Conservation (phyloP, 2,888 invertebrate genomes). For the Ptychoptera contaminata region DNA sequence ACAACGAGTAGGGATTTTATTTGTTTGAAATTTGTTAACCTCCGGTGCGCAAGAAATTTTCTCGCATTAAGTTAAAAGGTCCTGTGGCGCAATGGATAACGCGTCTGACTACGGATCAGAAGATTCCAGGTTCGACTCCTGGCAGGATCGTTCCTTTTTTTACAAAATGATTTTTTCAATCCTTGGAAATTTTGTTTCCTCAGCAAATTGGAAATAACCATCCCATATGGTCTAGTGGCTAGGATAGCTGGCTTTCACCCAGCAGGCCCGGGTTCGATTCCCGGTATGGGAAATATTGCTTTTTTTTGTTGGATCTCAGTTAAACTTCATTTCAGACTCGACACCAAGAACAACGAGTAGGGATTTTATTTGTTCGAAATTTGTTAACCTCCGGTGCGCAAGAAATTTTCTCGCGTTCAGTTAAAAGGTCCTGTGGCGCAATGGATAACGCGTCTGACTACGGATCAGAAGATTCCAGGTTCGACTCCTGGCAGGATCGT, state of each 20-base stretch:
- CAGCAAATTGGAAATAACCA: too few species aligned
- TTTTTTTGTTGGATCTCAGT: too few species aligned
- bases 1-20: too few species aligned
- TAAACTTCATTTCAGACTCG: not conserved
- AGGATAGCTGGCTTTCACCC: conserved; percentile 6
- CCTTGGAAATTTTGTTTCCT: too few species aligned
- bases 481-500: conserved; percentile 3
- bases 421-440: not conserved
- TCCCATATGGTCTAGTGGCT: conserved; percentile 9
- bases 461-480: conserved; percentile 6
- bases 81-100: conserved; percentile 3
- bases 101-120: conserved; percentile 6
- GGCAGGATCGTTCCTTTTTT: not conserved
- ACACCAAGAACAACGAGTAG: not conserved
- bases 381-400: too few species aligned
- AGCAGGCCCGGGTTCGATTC: conserved; percentile 6
- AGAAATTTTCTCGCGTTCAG: too few species aligned
- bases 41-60: too few species aligned
- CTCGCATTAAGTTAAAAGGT: too few species aligned
- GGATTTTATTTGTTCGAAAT: too few species aligned
- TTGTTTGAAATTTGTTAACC: too few species aligned
- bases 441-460: conserved; percentile 5
- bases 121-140: conserved; percentile 5
- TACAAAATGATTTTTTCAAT: too few species aligned
- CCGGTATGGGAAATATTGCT: conserved; percentile 2